Evolutionary conservation across 2,797 vertebrate species (phyloP), one percentile per base, ranked within the genome.

Genomic region (Antrozous pallidus): DNA sequence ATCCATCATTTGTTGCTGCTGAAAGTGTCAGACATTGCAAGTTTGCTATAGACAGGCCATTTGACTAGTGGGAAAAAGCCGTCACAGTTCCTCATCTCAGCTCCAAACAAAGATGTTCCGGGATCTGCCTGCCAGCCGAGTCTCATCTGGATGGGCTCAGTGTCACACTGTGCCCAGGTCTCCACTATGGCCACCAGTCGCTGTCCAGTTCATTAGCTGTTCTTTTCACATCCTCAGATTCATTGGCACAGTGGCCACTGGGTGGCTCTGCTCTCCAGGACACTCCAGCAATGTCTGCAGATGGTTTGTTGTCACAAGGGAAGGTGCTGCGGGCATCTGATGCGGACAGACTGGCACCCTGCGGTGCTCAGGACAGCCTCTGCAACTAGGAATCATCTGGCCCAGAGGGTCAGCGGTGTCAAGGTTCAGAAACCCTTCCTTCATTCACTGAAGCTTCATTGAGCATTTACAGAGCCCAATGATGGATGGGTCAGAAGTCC

Each of bases 11-110:
- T 58, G 67, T 92, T 77, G 38, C 28, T 83, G 42, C n/a, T n/a
- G 58, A 69, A 95, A 91, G 61, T 91, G 83, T 93, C 87, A 87
- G 58, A 45, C 36, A 86, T 91, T 91, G 84, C 90, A 95, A 36
- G 83, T 77, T 83, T 75, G 85, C 70, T 65, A 28, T 2, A 6
- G 65, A 47, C 56, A 90, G 47, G 26, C 63, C 28, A 54, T 65
- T 88, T 90, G 88, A 96, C 0, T 13, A 73, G 36, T 5, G n/a
- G 42, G 45, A 24, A 75, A 75, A 92, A 71, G 54, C 36, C 36
- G 31, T 47, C 36, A 75, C 16, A 31, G 51, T 26, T n/a, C 51
- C n/a, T 92, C 71, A 31, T 92, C 42, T 45, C 16, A 7, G 18
- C 74, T 75, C 67, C 36, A 92, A 85, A 94, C 38, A 77, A 78